Evolutionary conservation across 2,888 invertebrate species (phyloP).

Genomic region (Hydropsyche betteni): DNA sequence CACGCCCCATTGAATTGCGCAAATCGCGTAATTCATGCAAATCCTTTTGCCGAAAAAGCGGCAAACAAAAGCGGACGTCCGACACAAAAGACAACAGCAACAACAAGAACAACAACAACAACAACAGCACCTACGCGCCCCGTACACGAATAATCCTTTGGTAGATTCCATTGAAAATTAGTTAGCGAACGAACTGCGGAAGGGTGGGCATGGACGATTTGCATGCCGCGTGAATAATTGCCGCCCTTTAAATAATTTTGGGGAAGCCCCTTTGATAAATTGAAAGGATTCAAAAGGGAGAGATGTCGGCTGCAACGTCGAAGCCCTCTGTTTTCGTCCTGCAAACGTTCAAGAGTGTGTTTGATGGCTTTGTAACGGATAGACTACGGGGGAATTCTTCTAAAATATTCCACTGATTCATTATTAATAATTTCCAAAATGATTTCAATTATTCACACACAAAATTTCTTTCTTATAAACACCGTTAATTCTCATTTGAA

Average conservation of each 20-base stretch:
- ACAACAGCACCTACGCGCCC: not conserved
- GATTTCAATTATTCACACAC: no score
- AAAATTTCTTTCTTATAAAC: no score
- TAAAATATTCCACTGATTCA: no score
- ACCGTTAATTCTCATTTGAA: no score
- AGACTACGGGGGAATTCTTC: no score
- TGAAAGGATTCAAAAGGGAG: no score
- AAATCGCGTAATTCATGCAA: constrained; percentile 45
- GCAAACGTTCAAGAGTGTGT: no score
- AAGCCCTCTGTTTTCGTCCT: no score
- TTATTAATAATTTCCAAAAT: no score
- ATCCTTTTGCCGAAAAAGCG: constrained; percentile 45
- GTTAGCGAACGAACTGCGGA: constrained; percentile 5
- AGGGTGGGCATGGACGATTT: constrained; percentile 25
- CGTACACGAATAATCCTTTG: constrained; percentile 49
- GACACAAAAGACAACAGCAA: constrained; percentile 41
- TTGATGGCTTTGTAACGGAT: no score
- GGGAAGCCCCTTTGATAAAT: not conserved
- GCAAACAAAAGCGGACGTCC: constrained; percentile 45
- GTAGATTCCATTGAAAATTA: constrained; percentile 43
- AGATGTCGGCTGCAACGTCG: no score
- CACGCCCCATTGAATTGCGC: not conserved
- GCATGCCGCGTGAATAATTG: constrained; percentile 33
- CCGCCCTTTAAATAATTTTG: constrained; percentile 25
- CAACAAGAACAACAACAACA: constrained; percentile 10